Evolutionary conservation across 2,888 invertebrate species (phyloP).

Genomic region (Temnothorax ravouxi): DNA sequence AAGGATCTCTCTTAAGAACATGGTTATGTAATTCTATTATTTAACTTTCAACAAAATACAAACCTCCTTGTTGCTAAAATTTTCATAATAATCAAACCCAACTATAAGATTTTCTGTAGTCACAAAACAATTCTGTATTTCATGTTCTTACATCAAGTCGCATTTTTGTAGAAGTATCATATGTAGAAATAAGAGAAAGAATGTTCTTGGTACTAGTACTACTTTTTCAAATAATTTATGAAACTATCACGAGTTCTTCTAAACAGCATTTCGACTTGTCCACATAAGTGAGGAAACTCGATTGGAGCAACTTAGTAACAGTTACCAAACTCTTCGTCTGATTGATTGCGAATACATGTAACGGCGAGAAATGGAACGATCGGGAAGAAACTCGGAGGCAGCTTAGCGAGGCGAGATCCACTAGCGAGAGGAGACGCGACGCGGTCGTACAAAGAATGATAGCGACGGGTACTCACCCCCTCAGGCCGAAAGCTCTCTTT

Average conservation of each 20-base stretch:
- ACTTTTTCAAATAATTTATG: neutral
- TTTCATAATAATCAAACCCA: neutral
- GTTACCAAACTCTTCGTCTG: conserved; percentile 16
- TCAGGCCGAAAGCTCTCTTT: conserved; percentile 82
- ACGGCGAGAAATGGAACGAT: conserved; percentile 25
- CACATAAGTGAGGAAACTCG: neutral
- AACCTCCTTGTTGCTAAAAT: neutral
- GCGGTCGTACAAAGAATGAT: conserved; percentile 30
- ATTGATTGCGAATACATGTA: conserved; percentile 36
- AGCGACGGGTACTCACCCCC: conserved; percentile 78
- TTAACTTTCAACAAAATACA: neutral
- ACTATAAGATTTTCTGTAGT: neutral
- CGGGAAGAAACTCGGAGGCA: neutral
- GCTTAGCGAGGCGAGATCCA: neutral
- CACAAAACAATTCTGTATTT: neutral
- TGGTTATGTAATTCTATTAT: neutral
- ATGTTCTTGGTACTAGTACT: neutral
- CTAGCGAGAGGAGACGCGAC: neutral
- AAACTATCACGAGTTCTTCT: conserved; percentile 25
- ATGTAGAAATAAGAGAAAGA: neutral
- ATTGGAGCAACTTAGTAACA: neutral
- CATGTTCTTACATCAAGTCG: neutral
- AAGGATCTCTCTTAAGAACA: neutral
- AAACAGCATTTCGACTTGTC: neutral
- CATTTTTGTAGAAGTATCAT: neutral